phyloP scores from a whole-genome alignment of 2,113 vertebrate species.

The Oenanthe oenanthe region DNA sequence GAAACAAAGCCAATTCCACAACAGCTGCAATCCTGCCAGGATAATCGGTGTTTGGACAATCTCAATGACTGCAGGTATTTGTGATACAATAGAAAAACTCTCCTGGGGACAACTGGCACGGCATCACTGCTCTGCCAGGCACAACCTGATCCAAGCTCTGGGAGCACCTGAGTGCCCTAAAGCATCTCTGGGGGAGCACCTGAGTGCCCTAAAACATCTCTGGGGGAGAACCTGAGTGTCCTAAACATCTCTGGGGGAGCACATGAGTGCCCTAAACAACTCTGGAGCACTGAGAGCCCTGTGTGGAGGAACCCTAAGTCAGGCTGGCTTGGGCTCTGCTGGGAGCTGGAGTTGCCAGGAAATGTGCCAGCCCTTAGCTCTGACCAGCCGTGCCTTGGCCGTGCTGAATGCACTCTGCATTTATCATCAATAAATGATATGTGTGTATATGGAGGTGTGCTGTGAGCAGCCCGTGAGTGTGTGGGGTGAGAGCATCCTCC shows the following conservation, averaged over 20 bases:
- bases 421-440: too few relatives aligned
- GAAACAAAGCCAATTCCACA: not conserved
- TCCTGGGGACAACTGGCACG: not conserved
- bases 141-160: fast-evolving
- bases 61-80: not conserved
- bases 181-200: not conserved
- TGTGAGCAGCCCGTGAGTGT: too few relatives aligned
- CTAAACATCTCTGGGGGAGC: not conserved
- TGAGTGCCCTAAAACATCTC: too few relatives aligned
- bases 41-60: constrained; percentile 15
- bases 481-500: too few relatives aligned
- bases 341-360: not conserved
- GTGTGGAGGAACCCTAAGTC: fast-evolving
- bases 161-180: not conserved
- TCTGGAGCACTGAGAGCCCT: not conserved
- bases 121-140: not conserved
- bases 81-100: fast-evolving
- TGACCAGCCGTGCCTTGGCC: not conserved
- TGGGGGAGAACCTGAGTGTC: not conserved
- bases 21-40: not conserved
- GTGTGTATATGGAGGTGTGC: too few relatives aligned
- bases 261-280: not conserved
- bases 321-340: not conserved
- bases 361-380: too few relatives aligned
- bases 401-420: not conserved